phyloP scores from a whole-genome alignment of 2,888 invertebrate species.

The Ochropacha duplaris region DNA sequence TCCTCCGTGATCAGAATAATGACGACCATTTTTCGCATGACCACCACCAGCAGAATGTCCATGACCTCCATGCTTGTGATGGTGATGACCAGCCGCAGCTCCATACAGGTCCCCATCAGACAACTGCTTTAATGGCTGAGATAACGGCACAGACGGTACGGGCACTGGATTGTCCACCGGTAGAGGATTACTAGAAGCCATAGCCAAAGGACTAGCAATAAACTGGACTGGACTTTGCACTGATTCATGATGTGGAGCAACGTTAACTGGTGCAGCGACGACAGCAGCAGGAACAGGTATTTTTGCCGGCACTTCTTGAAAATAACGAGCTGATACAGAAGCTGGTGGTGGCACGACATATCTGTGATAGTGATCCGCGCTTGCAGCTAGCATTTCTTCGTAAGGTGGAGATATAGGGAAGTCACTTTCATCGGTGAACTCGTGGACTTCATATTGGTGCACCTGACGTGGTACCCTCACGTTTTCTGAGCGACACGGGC shows the following conservation, averaged over 20 bases:
- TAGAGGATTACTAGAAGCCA: conserved; percentile 23
- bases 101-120: conserved; percentile 45
- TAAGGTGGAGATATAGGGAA: conserved; percentile 55
- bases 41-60: conserved; percentile 79
- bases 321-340: conserved; percentile 15
- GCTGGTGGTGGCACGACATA: conserved; percentile 46
- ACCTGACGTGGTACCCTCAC: conserved; percentile 55
- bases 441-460: conserved; percentile 74
- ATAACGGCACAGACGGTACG: conserved; percentile 32
- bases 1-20: conserved; percentile 79
- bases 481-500: conserved; percentile 41
- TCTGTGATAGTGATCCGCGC: conserved; percentile 71
- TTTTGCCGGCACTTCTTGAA: neutral
- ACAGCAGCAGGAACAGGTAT: neutral
- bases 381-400: conserved; percentile 74
- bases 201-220: conserved; percentile 24
- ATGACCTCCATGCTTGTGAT: conserved; percentile 54
- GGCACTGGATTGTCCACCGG: conserved; percentile 34
- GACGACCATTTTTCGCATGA: conserved; percentile 75
- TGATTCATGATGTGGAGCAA: conserved; percentile 18
- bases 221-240: conserved; percentile 34
- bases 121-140: conserved; percentile 37
- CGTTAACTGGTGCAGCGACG: conserved; percentile 17
- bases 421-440: conserved; percentile 55
- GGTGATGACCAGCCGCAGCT: conserved; percentile 51